phyloP scores from a whole-genome alignment of 2,113 vertebrate species.

The Percopsis transmontana region DNA sequence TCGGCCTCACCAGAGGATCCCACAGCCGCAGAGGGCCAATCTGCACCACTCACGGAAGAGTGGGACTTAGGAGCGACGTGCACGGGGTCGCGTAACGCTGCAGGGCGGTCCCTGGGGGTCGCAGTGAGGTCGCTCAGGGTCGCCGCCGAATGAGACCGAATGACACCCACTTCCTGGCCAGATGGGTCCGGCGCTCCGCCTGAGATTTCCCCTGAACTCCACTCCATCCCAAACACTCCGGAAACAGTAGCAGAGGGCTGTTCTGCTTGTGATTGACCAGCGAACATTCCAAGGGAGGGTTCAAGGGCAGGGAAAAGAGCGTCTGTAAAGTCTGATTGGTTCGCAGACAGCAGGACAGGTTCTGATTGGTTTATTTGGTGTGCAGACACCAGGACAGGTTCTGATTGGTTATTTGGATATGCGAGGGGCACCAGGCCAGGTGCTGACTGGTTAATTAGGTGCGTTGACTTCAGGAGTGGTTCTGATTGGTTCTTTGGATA shows the following conservation, averaged over 20 bases:
- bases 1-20: neutral
- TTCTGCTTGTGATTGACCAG: neutral
- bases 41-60: too few species aligned
- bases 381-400: too few species aligned
- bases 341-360: neutral
- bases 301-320: constrained; percentile 3
- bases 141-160: neutral
- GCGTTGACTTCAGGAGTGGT: neutral
- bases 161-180: too few species aligned
- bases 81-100: too few species aligned
- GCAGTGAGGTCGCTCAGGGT: too few species aligned
- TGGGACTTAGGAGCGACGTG: too few species aligned
- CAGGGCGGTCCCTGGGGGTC: too few species aligned
- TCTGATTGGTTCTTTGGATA: neutral
- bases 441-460: neutral
- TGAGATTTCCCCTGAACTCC: neutral
- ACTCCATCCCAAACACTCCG: neutral
- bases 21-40: too few species aligned
- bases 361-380: neutral
- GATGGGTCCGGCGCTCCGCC: too few species aligned
- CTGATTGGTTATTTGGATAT: neutral
- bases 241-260: constrained; percentile 5
- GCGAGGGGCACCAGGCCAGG: neutral
- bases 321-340: neutral
- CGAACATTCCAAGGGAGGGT: neutral